Percentiles rank a stretch among this genome's conserved stretches.
phyloP scores from a whole-genome alignment of 2,113 vertebrate species.

The Calyptommatus sinebrachiatus region DNA sequence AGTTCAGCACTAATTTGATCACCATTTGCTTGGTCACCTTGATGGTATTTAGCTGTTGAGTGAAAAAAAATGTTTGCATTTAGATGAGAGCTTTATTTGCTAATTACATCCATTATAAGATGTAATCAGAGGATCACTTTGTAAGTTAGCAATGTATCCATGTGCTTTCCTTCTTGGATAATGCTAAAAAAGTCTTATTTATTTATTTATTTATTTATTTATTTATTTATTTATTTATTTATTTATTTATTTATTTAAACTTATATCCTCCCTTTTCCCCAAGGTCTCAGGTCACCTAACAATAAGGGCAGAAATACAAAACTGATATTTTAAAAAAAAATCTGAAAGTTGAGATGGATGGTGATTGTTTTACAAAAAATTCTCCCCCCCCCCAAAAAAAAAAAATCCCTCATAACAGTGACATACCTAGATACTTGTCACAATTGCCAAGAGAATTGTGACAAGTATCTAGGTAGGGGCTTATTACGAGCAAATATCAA shows the following conservation, averaged over 20 bases:
- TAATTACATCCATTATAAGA: background rate
- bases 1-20: slow-evolving; percentile 8
- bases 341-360: no score
- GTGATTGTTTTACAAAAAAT: background rate
- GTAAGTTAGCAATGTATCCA: background rate
- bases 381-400: no score
- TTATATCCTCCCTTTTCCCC: no score
- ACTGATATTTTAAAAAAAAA: no score
- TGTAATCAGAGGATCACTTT: background rate
- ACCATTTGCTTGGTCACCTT: slow-evolving; percentile 3
- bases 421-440: no score
- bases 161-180: background rate
- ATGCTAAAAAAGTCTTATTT: background rate
- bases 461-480: background rate
- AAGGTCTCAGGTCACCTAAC: no score
- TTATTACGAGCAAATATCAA: background rate
- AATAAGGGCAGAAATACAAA: no score
- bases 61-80: slow-evolving; percentile 40
- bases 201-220: background rate
- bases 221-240: background rate
- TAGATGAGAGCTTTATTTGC: background rate
- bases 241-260: background rate
- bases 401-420: background rate
- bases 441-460: no score
- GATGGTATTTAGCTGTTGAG: slow-evolving; percentile 17